Percentiles rank a stretch among this genome's conserved stretches.
Conservation (phyloP, 2,113 vertebrate genomes). For the Hypanus sabinus region DNA sequence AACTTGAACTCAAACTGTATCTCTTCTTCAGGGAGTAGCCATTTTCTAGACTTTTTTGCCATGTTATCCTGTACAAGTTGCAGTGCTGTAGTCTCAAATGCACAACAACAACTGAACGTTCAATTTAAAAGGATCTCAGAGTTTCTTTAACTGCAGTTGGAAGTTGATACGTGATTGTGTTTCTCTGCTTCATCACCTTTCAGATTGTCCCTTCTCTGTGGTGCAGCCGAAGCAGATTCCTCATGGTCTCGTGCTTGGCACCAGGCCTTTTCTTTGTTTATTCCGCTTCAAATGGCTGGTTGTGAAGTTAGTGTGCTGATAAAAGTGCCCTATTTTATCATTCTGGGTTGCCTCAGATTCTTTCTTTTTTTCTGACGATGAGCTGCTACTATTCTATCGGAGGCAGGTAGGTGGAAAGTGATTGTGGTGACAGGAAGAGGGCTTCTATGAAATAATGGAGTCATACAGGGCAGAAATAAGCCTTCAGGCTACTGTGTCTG, state of each 20-base stretch:
- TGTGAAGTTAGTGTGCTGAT: too few relatives aligned
- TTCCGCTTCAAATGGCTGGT: not conserved
- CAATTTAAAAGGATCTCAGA: not conserved
- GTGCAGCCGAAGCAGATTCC: not conserved
- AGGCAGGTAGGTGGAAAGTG: too few relatives aligned
- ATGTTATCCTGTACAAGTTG: not conserved
- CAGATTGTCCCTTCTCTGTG: not conserved
- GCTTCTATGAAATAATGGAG: too few relatives aligned
- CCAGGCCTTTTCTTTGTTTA: not conserved
- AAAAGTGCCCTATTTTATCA: too few relatives aligned
- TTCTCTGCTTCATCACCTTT: not conserved
- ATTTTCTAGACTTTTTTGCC: not conserved
- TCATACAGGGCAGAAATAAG: too few relatives aligned
- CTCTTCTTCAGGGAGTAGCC: too few relatives aligned
- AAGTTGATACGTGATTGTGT: not conserved
- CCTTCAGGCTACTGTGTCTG: too few relatives aligned
- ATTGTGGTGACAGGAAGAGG: too few relatives aligned
- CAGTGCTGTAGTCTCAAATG: not conserved
- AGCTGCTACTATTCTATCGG: too few relatives aligned
- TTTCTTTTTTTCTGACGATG: too few relatives aligned
- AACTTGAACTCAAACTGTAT: not conserved
- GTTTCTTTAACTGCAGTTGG: conserved; percentile 5
- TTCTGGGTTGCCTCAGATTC: too few relatives aligned
- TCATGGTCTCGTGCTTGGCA: not conserved
- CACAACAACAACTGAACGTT: not conserved